Conservation (phyloP, 2,888 invertebrate species). For the Aspidapion aeneum region DNA sequence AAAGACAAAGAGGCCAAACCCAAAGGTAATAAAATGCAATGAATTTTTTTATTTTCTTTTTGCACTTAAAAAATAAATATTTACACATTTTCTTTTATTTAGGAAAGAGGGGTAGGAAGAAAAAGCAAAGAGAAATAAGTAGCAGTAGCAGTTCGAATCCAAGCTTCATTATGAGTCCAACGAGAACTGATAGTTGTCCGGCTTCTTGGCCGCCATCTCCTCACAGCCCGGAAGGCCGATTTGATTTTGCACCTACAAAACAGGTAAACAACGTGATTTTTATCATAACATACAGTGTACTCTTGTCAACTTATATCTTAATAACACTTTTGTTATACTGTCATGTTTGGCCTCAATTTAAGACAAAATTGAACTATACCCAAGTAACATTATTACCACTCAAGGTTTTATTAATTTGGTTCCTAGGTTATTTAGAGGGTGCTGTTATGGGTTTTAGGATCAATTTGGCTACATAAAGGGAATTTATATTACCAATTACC, state of each 20-base stretch:
- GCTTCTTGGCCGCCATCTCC: constrained; percentile 30
- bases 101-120: constrained; percentile 20
- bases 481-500: too few relatives aligned
- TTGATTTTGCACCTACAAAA: constrained; percentile 33
- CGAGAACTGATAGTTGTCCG: constrained; percentile 40
- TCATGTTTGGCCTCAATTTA: too few relatives aligned
- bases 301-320: too few relatives aligned
- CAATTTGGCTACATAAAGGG: too few relatives aligned
- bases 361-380: too few relatives aligned
- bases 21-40: constrained; percentile 22
- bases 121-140: constrained; percentile 29
- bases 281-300: too few relatives aligned
- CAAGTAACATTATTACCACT: too few relatives aligned
- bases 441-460: too few relatives aligned
- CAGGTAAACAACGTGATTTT: not conserved
- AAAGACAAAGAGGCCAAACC: constrained; percentile 28
- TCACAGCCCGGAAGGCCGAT: constrained; percentile 40
- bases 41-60: not conserved
- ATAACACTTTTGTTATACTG: too few relatives aligned
- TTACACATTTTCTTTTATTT: not conserved
- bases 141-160: constrained; percentile 29
- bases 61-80: not conserved
- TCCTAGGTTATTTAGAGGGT: too few relatives aligned
- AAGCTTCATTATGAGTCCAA: constrained; percentile 35
- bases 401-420: too few relatives aligned